phyloP scores from a whole-genome alignment of 1,140 invertebrate species.

The Riptortus pedestris region DNA sequence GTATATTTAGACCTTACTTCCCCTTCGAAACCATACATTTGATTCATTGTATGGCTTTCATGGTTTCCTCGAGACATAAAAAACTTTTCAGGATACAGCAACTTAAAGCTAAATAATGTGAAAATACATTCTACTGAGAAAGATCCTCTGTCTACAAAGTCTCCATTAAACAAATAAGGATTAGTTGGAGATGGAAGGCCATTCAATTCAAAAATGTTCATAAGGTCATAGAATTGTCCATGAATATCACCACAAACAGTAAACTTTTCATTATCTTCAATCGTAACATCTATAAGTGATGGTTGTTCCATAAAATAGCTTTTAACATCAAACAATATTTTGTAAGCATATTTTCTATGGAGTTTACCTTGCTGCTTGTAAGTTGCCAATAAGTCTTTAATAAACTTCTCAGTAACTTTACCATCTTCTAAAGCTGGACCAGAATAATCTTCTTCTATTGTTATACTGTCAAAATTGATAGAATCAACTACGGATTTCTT shows the following conservation, averaged over 20 bases:
- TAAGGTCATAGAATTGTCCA: conserved; percentile 95
- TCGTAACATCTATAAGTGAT: conserved; percentile 79
- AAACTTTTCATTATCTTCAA: conserved; percentile 84
- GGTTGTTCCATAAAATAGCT: conserved; percentile 72
- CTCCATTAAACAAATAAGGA: conserved; percentile 97
- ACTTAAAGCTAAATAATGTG: conserved; percentile 91
- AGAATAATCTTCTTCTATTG: conserved; percentile 88
- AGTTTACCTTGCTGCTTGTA: conserved; percentile 89
- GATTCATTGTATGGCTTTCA: conserved; percentile 96
- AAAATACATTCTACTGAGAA: conserved; percentile 99
- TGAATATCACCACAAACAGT: conserved; percentile 99
- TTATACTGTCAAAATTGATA: conserved; percentile 82
- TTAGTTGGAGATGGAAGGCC: conserved; percentile 88
- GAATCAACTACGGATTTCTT: conserved; percentile 75
- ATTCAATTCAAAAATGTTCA: conserved; percentile 97
- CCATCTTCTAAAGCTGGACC: conserved; percentile 85
- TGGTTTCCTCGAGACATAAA: conserved; percentile 98
- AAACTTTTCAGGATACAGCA: conserved; percentile 94
- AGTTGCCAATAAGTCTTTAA: conserved; percentile 76
- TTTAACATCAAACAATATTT: conserved; percentile 90
- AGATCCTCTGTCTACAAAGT: conserved; percentile 98
- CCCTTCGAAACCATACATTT: conserved; percentile 98
- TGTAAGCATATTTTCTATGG: conserved; percentile 95
- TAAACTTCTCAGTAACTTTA: conserved; percentile 73
- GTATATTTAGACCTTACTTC: conserved; percentile 95